Conservation (phyloP, 2,797 vertebrate genomes). For the Siniperca undulata region DNA sequence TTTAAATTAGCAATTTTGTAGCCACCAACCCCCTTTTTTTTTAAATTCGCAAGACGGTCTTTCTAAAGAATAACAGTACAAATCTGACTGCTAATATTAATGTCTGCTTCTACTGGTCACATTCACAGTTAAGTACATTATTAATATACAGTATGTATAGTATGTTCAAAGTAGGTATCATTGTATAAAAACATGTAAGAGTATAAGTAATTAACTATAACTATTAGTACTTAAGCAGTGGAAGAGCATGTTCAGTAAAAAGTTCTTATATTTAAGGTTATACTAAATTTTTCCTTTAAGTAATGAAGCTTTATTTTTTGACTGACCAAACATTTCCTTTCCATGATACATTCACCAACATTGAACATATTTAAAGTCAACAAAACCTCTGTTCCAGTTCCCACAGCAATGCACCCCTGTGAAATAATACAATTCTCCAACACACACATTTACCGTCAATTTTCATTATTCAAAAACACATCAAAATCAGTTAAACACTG, state of each 20-base stretch:
- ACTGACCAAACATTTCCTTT: not conserved
- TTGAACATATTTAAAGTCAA: not conserved
- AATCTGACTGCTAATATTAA: not conserved
- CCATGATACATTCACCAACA: not conserved
- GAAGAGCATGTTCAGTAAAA: not conserved
- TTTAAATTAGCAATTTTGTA: not conserved
- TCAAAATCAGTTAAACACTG: not conserved
- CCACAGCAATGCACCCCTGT: too few species aligned
- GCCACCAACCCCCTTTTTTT: not conserved
- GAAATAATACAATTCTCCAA: not conserved
- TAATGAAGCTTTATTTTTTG: not conserved
- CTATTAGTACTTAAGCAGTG: not conserved
- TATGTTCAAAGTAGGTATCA: not conserved
- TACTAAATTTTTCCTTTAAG: not conserved
- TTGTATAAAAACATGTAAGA: not conserved
- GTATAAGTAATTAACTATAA: not conserved
- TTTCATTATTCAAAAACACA: not conserved
- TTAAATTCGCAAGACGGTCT: not conserved
- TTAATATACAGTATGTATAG: too few species aligned
- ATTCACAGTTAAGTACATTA: too few species aligned
- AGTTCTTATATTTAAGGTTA: not conserved
- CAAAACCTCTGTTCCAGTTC: not conserved
- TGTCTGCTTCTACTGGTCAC: too few species aligned
- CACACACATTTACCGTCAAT: not conserved
- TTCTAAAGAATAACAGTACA: too few species aligned